These are phyloP conservation scores for Pantherophis vulpinus DNA, from an alignment of 2,797 vertebrate genomes.

Conservation along the genomic window DNA sequence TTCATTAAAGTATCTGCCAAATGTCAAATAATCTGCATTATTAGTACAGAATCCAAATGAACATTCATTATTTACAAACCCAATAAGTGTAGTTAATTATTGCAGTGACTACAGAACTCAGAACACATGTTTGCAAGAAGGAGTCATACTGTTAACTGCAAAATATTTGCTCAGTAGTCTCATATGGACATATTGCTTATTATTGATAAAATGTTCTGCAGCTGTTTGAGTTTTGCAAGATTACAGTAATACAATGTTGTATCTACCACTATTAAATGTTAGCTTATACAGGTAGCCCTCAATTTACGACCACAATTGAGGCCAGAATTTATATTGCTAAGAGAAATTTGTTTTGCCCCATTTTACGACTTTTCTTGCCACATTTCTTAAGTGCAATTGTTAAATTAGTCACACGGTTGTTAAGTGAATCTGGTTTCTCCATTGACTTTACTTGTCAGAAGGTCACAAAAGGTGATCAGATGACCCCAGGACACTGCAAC, in stretches of 20 bases:
- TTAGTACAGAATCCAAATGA: neutral
- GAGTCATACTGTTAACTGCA: neutral
- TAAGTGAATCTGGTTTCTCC: neutral
- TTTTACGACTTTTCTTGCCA: neutral
- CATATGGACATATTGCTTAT: neutral
- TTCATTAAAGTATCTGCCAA: slow-evolving; percentile 2
- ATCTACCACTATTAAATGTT: neutral
- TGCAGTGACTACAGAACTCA: neutral
- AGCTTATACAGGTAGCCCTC: neutral
- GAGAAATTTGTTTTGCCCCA: neutral
- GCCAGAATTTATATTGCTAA: neutral
- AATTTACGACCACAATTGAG: neutral
- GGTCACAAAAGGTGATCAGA: neutral
- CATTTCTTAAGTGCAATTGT: neutral
- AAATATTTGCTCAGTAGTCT: neutral
- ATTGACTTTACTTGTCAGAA: neutral
- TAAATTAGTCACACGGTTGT: neutral
- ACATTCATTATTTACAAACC: neutral
- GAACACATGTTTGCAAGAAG: neutral
- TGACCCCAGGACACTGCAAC: neutral
- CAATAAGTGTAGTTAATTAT: neutral
- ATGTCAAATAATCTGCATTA: neutral
- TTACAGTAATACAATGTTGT: neutral
- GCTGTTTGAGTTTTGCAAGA: neutral
- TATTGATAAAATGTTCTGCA: neutral